Conservation (phyloP, 1,140 invertebrate species). For the Zaprionus lachaisei region DNA sequence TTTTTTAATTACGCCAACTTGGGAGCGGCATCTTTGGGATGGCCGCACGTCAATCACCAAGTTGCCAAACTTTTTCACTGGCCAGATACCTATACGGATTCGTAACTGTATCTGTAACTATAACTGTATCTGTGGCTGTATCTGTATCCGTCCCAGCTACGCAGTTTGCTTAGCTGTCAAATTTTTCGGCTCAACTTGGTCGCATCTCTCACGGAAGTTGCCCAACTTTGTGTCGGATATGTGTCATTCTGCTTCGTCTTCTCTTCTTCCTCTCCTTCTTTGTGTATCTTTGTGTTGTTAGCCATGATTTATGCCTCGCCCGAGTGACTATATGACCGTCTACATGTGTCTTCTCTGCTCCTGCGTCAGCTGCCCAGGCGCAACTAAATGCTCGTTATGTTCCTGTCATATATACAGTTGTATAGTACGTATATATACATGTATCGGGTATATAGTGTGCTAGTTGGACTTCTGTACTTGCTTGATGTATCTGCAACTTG, state of each 20-base stretch:
- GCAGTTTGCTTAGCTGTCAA: conserved; percentile 41
- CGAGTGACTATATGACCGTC: conserved; percentile 55
- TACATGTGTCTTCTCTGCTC: conserved; percentile 50
- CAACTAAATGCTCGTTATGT: conserved; percentile 58
- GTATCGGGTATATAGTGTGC: conserved; percentile 27
- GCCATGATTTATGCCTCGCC: conserved; percentile 52
- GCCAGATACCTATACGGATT: conserved; percentile 12
- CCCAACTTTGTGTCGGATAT: conserved; percentile 21
- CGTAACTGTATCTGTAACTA: conserved; percentile 18
- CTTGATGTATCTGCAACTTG: conserved; percentile 32
- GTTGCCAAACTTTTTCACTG: conserved; percentile 48
- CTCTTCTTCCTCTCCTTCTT: background rate
- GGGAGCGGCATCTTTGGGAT: conserved; percentile 27
- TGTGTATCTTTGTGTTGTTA: conserved; percentile 33
- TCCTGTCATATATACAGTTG: conserved; percentile 14
- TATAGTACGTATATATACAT: background rate
- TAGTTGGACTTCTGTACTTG: background rate
- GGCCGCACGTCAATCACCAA: conserved; percentile 64
- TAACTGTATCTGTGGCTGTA: conserved; percentile 2
- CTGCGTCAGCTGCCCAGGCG: conserved; percentile 40
- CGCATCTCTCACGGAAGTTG: conserved; percentile 42
- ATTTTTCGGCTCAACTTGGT: conserved; percentile 41
- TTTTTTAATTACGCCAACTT: conserved; percentile 69
- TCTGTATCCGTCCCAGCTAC: conserved; percentile 12
- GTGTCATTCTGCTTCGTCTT: conserved; percentile 10